Evolutionary conservation across 2,888 invertebrate genomes (phyloP), one percentile per base, ranked within the genome.

Genomic region (Pyrochroa serraticornis): DNA sequence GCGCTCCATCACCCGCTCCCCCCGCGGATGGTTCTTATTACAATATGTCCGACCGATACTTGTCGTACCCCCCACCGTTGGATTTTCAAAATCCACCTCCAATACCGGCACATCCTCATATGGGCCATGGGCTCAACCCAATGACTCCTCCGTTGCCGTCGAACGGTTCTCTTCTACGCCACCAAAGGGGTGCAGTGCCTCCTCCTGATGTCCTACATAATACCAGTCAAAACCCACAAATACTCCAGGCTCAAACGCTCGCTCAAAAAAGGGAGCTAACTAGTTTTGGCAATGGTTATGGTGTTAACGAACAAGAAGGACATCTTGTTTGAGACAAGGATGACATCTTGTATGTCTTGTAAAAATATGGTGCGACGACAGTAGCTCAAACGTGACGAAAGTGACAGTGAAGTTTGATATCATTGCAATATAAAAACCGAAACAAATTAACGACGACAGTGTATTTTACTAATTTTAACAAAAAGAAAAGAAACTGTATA

Each of bases 1-100:
- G 85, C 2, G 86, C 87, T 34, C 85, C 85, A 58, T 88, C 90
- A 56, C 89, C 90, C 35, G 88, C 90, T 77, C 89, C 89, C 1
- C 90, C 90, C 0, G 82, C 89, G 31, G 90, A 90, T 73, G 91
- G 90, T 44, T 88, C 90, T 34, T 91, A 90, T 75, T 91, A 89
- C 82, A 91, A 91, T 77, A 90, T 90, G 87, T 89, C 90, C 1
- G 90, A 91, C 61, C 82, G 91, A 71, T 92, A 92, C 77, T 82
- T 92, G 52, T 91, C 91, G 1, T 92, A 91, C 79, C 91, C 92
- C 32, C 91, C 91, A 0, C 82, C 88, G 22, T 81, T 87, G 74
- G 87, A 87, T 73, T 87, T 86, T 34, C 87, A 86, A 37, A 80
- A 79, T 63, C 84, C 70, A 45, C 75, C 68, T 14, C 65, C 65